phyloP scores from a whole-genome alignment of 2,113 vertebrate genomes.

The Mesembrinibis cayennensis region DNA sequence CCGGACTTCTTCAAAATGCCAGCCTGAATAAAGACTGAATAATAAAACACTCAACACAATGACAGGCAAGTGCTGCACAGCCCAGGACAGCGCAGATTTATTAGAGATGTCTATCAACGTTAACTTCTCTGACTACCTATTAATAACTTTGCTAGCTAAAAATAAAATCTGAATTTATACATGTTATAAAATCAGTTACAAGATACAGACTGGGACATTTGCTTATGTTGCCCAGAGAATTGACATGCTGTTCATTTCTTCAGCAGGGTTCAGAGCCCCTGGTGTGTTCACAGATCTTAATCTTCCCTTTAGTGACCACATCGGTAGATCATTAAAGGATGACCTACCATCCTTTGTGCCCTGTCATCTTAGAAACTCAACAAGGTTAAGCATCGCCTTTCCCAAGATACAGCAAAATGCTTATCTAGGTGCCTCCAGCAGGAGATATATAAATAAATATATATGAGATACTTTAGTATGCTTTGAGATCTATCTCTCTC shows the following conservation, averaged over 20 bases:
- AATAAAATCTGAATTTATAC: neutral
- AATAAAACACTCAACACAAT: neutral
- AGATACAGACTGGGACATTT: neutral
- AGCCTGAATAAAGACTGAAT: neutral
- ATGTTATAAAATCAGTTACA: neutral
- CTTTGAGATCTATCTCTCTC: neutral
- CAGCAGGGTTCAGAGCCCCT: neutral
- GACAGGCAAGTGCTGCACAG: neutral
- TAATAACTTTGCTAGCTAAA: neutral
- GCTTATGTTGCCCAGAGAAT: neutral
- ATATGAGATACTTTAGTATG: fast-evolving
- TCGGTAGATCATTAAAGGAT: neutral
- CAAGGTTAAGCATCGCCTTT: neutral
- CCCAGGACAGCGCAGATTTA: neutral
- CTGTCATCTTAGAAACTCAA: neutral
- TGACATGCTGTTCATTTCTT: neutral
- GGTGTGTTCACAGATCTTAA: neutral
- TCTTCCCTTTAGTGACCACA: neutral
- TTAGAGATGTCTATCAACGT: neutral
- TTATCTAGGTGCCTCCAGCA: neutral
- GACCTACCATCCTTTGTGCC: neutral
- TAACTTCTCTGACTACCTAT: neutral
- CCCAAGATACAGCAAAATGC: neutral
- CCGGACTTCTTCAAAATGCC: neutral
- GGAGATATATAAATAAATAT: neutral